phyloP scores from a whole-genome alignment of 2,113 vertebrate species.

The Cyrtonyx montezumae region DNA sequence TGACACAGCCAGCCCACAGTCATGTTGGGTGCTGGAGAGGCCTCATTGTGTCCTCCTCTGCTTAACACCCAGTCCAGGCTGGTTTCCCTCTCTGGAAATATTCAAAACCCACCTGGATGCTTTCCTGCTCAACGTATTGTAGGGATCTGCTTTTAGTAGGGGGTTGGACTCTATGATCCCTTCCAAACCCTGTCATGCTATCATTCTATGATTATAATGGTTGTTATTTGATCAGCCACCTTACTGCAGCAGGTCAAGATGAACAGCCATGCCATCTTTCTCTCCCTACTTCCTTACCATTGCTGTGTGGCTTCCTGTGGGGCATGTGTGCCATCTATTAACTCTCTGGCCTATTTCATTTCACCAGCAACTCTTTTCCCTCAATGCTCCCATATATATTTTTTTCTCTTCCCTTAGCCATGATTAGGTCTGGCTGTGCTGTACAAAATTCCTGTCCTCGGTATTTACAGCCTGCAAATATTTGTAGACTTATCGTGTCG shows the following conservation, averaged over 20 bases:
- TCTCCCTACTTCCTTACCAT: background rate
- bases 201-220: background rate
- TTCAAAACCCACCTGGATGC: too few relatives aligned
- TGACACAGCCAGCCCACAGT: background rate
- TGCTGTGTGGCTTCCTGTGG: rapidly evolving
- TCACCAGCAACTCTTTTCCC: background rate
- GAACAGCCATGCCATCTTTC: background rate
- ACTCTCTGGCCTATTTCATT: background rate
- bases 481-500: background rate
- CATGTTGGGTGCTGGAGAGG: background rate
- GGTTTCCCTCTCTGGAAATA: background rate
- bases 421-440: background rate
- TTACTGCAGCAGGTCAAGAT: background rate
- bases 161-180: too few relatives aligned
- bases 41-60: background rate
- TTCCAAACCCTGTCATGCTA: too few relatives aligned
- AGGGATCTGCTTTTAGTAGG: too few relatives aligned
- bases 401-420: background rate
- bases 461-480: slow-evolving; percentile 46
- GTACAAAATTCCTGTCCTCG: background rate
- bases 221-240: background rate
- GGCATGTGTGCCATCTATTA: background rate
- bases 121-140: too few relatives aligned
- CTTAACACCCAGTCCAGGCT: background rate
- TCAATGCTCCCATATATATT: background rate